These are phyloP conservation scores for Anthopleura xanthogrammica DNA, from an alignment of 92 coral and sea anemone genomes.

Conservation along the genomic window DNA sequence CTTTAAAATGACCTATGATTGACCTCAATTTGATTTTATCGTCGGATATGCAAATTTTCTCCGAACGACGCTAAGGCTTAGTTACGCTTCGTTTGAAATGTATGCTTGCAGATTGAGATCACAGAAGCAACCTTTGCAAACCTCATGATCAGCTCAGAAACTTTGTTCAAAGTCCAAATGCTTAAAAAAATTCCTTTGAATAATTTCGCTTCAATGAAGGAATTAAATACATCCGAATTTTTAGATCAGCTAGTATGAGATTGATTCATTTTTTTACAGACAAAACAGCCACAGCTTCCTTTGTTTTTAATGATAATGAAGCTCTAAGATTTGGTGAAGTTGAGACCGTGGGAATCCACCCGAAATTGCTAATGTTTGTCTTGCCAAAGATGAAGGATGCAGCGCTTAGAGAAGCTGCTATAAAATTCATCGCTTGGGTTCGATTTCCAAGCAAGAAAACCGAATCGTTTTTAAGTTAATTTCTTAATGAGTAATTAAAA, in stretches of 20 bases:
- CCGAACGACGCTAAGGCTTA: slow-evolving; percentile 43
- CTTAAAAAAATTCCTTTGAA: background rate
- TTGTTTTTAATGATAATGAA: background rate
- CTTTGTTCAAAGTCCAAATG: background rate
- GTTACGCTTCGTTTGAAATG: slow-evolving; percentile 31
- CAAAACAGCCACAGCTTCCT: background rate
- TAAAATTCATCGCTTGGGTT: background rate
- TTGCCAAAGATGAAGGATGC: background rate
- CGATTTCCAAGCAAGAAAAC: background rate
- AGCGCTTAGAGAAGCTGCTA: background rate
- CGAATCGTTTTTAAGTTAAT: background rate
- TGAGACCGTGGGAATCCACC: background rate
- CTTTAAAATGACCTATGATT: background rate
- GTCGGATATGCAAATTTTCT: slow-evolving; percentile 21
- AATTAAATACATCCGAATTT: background rate
- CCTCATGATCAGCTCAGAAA: too few relatives aligned
- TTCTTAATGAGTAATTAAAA: background rate
- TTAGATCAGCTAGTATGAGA: background rate
- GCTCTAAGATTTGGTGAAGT: background rate
- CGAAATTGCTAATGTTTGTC: background rate
- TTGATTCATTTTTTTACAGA: background rate
- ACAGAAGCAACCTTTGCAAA: background rate
- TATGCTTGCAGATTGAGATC: background rate
- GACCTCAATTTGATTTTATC: slow-evolving; percentile 12
- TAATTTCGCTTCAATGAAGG: background rate